Base-by-base conservation (phyloP, 2,797 vertebrate species). In the Mastacembelus armatus region DNA sequence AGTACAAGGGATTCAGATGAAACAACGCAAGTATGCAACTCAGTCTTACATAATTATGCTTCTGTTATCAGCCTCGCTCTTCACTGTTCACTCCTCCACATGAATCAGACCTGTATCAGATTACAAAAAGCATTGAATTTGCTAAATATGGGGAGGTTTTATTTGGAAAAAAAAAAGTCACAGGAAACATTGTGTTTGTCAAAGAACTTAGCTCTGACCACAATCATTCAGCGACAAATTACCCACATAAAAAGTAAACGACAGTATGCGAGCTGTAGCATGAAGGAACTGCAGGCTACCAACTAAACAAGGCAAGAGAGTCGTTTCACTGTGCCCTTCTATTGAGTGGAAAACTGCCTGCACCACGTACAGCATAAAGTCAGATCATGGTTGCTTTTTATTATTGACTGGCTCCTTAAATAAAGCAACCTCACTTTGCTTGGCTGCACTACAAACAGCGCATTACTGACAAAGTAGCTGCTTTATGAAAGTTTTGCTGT, bases 351-450 rank as follows among this genome's bases (percentile, higher is more conserved):
- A n/a, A n/a, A n/a, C n/a, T n/a, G 16, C 36, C 32, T 22, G 18
- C 33, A 35, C 33, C 14, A 6, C 2, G 14, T 10, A 33, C 32
- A 35, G 11, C 33, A 14, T 12, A 14, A 35, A 14, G 14, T 35
- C 33, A 14, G 4, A 35, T 12, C 15, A 12, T 15, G 14, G 11
- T 15, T 10, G 7, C n/a, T n/a, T n/a, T n/a, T n/a, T n/a, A n/a
- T n/a, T n/a, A n/a, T n/a, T n/a, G n/a, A 26, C 3, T 26, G 3
- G 26, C 26, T 26, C 26, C 26, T 5, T 26, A 26, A 5, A 54
- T 18, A 24, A 40, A 52, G 29, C 48, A 52, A 18, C 51, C 50
- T 36, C 43, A 38, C 27, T 32, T 62, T 24, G 49, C 45, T 66
- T 45, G 57, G 47, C 56, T 66, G 49, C n/a, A n/a, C n/a, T n/a